Evolutionary conservation across 2,113 vertebrate species (phyloP), one percentile per base, ranked within the genome.

Genomic region (Erpornis zantholeuca): DNA sequence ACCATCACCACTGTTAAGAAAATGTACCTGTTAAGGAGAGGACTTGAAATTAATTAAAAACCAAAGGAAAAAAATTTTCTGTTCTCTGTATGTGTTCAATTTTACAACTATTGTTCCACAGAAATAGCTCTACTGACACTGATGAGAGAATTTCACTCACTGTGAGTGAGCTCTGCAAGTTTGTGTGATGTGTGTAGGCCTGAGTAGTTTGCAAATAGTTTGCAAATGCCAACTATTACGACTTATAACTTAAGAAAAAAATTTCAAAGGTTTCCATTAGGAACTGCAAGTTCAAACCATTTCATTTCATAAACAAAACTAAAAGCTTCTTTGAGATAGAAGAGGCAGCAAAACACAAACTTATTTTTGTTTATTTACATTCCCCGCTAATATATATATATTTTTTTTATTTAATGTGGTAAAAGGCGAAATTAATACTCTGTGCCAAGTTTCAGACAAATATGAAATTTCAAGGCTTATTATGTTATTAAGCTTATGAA

Each of bases 401-500:
- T 33, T 3, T 7, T 33, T 24, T 71, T 89, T 63, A 75, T 89
- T 95, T 94, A 82, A 90, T 89, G 80, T 95, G 83, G 73, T 75
- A 61, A 92, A 91, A 75, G 31, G 23, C 22, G 10, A 91, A 93
- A 70, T 73, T 45, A 96, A 57, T 47, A 49, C 19, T 83, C 47
- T 40, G 24, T 53, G 68, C 86, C 90, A 95, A 75, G 49, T 90
- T 96, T 70, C 86, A 94, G 57, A 72, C 57, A 77, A 29, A 12
- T 65, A 83, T 72, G 71, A 90, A 87, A 91, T 94, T 88, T 88
- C 49, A 71, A 94, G 78, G 53, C 31, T 94, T 91, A 63, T 75
- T 94, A 90, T 42, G 70, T 81, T 95, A 87, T 92, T 96, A 92
- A 78, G 60, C 28, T 89, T 93, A 54, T 94, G 90, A 91, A 94